Evolutionary conservation across 2,888 invertebrate species (phyloP), one percentile per base, ranked within the genome.

Genomic region (Selenia dentaria): DNA sequence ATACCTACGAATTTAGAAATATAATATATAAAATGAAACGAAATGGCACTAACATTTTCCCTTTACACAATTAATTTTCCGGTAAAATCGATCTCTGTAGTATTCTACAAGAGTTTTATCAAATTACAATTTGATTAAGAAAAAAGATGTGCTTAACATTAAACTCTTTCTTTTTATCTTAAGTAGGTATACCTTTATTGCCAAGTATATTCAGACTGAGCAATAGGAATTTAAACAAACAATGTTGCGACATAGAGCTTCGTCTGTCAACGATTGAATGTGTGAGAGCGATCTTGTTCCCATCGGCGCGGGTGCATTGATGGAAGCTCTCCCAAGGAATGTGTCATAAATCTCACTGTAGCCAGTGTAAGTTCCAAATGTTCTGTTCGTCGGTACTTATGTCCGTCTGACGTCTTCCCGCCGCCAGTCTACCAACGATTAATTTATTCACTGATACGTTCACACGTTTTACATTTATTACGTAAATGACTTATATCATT

Each of bases 201-300:
- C n/a, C n/a, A n/a, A n/a, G n/a, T n/a, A n/a, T n/a, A 22, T 6
- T 6, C 41, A 57, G 54, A 51, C 50, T 51, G 51, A 54, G 44
- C 41, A 40, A 28, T 39, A 34, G 38, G 48, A 18, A 24, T 20
- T 2, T 37, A n/a, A 40, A 43, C 43, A 43, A 62, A 74, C 72
- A 71, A 74, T 68, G 62, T 59, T 51, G 60, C 48, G 62, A 74
- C 71, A 74, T 71, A 71, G 67, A 70, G 67, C 68, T 71, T 67
- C 74, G 79, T 80, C 77, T 73, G 75, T 83, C 79, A 75, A 70
- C 75, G 63, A 65, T 59, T 63, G 62, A 70, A 70, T 70, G 68
- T 74, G 73, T 73, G 70, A 67, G 79, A 76, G 74, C 79, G 81
- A 85, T 84, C 73, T 77, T 54, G 72, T 82, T 84, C 82, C 78